Evolutionary conservation across 1,140 invertebrate genomes (phyloP).

Genomic region (Zaprionus lachaisei): DNA sequence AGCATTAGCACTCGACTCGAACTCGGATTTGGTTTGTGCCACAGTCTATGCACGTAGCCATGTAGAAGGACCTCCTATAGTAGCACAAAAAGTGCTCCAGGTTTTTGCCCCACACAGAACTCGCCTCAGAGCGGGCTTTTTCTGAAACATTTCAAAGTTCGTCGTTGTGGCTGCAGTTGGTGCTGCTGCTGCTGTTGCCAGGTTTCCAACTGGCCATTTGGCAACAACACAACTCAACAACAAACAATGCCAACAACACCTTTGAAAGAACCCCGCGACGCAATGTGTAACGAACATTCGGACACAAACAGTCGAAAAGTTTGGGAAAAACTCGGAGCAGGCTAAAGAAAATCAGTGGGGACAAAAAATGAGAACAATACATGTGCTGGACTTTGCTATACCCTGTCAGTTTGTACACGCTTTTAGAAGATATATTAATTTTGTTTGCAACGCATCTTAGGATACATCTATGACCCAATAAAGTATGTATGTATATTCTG

Average conservation of each 20-base stretch:
- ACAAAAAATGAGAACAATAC: slow-evolving; percentile 1
- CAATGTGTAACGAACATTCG: slow-evolving; percentile 48
- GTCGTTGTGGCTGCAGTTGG: background rate
- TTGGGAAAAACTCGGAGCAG: slow-evolving; percentile 34
- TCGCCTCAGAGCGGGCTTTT: slow-evolving; percentile 34
- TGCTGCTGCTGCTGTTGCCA: slow-evolving; percentile 51
- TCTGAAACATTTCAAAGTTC: slow-evolving; percentile 44
- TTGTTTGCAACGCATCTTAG: too few species aligned
- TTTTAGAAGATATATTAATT: background rate
- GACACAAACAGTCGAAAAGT: slow-evolving; percentile 41
- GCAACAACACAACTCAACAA: slow-evolving; percentile 33
- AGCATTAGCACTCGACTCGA: slow-evolving; percentile 24
- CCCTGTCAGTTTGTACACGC: slow-evolving; percentile 2
- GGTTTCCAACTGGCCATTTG: slow-evolving; percentile 54
- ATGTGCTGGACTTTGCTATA: background rate
- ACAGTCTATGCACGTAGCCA: slow-evolving; percentile 24
- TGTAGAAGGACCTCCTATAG: slow-evolving; percentile 20
- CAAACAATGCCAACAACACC: slow-evolving; percentile 11
- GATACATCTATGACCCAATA: too few species aligned
- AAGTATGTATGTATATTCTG: too few species aligned
- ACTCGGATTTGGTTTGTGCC: background rate
- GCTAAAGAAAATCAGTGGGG: slow-evolving; percentile 26
- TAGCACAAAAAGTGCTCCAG: slow-evolving; percentile 33
- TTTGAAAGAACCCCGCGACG: slow-evolving; percentile 25
- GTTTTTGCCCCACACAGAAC: slow-evolving; percentile 33